Percentiles rank a stretch among this genome's conserved stretches.
Conservation (phyloP, 2,113 vertebrate species). For the Leuciscus idus region DNA sequence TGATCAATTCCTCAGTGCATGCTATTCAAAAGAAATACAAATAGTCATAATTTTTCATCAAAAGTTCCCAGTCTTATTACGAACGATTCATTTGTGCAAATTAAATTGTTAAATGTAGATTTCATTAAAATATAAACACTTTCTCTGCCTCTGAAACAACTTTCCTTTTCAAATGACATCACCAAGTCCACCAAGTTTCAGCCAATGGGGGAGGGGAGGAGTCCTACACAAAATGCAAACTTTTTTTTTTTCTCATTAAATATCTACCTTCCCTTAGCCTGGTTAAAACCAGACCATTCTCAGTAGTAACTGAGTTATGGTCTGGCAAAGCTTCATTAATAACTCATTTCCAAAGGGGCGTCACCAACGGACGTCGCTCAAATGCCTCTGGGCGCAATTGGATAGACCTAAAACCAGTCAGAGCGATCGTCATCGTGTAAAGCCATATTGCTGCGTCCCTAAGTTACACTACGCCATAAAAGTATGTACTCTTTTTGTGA, state of each 20-base stretch:
- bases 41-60: neutral
- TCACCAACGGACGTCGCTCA: too few relatives aligned
- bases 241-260: neutral
- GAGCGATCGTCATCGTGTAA: too few relatives aligned
- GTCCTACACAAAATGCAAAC: neutral
- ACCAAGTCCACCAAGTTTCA: neutral
- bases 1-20: neutral
- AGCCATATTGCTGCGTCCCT: too few relatives aligned
- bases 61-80: neutral
- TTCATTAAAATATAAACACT: neutral
- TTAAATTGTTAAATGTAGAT: neutral
- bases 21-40: neutral
- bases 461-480: too few relatives aligned
- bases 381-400: too few relatives aligned
- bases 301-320: too few relatives aligned
- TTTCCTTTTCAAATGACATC: neutral
- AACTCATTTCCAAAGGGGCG: too few relatives aligned
- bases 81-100: neutral
- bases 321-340: too few relatives aligned
- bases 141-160: neutral
- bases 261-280: neutral
- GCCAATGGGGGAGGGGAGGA: conserved; percentile 4
- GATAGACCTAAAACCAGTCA: too few relatives aligned
- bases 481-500: too few relatives aligned
- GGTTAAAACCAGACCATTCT: too few relatives aligned